Percentiles rank a stretch among this genome's conserved stretches.
phyloP scores from a whole-genome alignment of 2,797 vertebrate species.

The Brachyalestes nurse region DNA sequence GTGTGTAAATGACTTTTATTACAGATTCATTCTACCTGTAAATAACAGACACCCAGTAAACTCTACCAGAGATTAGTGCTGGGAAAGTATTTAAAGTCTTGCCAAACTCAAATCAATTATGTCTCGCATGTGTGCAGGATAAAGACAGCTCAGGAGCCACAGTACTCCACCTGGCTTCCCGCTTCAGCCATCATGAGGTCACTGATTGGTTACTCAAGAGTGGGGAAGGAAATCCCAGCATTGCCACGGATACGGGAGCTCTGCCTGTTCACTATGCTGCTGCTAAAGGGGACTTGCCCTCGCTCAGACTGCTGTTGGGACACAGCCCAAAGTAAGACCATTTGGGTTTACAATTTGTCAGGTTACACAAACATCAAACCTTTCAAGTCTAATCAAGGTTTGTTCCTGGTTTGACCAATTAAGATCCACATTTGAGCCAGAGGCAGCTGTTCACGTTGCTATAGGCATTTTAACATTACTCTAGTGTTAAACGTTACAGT shows the following conservation, averaged over 20 bases:
- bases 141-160: constrained; percentile 94
- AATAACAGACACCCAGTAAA: not conserved
- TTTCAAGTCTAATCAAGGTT: not conserved
- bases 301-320: constrained; percentile 86
- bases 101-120: constrained; percentile 12
- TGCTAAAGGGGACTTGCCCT: constrained; percentile 95
- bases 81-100: constrained; percentile 2
- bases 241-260: constrained; percentile 89
- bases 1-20: not conserved
- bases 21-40: not conserved
- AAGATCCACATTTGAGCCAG: too few relatives aligned
- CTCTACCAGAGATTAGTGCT: not conserved
- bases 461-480: too few relatives aligned
- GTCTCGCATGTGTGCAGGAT: constrained; percentile 74
- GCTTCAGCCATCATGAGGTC: constrained; percentile 93
- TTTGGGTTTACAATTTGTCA: not conserved
- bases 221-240: constrained; percentile 83
- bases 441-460: too few relatives aligned
- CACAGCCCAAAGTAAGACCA: constrained; percentile 90
- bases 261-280: constrained; percentile 93
- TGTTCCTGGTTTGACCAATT: not conserved
- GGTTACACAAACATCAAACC: not conserved
- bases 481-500: too few relatives aligned
- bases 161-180: constrained; percentile 91
- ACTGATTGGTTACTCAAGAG: constrained; percentile 91